A percentile compares a stretch with the other conserved stretches of the same genome.
These are phyloP conservation scores for Corynorhinus townsendii DNA, from an alignment of 2,113 vertebrate genomes.

Conservation along the genomic window DNA sequence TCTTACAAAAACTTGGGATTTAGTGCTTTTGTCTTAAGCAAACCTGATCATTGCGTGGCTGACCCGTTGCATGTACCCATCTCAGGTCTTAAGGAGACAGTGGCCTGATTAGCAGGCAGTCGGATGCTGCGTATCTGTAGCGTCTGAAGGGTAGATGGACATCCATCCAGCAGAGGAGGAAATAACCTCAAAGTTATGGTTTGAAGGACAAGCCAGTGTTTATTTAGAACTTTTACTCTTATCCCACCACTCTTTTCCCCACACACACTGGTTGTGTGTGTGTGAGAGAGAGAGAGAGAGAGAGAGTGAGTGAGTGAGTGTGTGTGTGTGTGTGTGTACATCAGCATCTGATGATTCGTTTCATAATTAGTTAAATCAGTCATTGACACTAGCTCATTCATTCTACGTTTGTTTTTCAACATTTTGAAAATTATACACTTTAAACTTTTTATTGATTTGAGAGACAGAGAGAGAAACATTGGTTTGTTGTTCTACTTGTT, in stretches of 20 bases:
- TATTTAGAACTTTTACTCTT: background rate
- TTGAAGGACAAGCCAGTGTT: background rate
- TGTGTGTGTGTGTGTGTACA: no score
- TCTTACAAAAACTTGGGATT: background rate
- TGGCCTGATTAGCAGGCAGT: no score
- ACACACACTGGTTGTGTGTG: background rate
- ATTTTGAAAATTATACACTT: background rate
- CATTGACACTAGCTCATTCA: background rate
- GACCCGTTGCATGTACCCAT: fast-evolving
- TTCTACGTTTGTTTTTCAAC: background rate
- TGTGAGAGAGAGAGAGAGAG: no score
- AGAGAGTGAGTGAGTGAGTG: no score
- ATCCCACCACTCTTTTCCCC: background rate
- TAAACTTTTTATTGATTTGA: background rate
- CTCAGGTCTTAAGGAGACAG: background rate
- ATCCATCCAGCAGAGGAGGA: background rate
- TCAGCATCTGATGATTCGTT: background rate
- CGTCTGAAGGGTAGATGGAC: background rate
- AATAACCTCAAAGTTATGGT: no score
- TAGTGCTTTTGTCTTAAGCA: background rate
- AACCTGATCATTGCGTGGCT: background rate
- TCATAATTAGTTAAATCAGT: background rate
- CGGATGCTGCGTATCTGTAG: background rate
- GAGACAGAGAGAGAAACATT: background rate
- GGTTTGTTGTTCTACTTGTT: background rate